Evolutionary conservation across 1,140 invertebrate species (phyloP).

Genomic region (Conus betulinus): DNA sequence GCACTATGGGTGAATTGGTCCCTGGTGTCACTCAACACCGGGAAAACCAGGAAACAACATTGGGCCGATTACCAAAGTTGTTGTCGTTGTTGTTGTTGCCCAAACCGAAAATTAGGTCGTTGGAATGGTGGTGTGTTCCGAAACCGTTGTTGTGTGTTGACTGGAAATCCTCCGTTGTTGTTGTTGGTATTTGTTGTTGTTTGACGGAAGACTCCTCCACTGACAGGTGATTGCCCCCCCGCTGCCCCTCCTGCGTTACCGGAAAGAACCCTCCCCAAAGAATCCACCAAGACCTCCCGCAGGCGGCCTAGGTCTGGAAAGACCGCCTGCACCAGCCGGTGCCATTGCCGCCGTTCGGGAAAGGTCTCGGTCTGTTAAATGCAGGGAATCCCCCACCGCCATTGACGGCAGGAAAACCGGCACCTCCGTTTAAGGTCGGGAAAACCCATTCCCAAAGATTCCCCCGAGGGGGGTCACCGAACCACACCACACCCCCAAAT

Average conservation of each 20-base stretch:
- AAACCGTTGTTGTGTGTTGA: not conserved
- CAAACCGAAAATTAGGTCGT: not conserved
- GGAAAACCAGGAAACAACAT: not conserved
- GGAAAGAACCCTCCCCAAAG: not conserved
- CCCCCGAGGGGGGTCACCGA: not conserved
- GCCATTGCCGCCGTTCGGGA: not conserved
- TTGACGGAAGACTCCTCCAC: not conserved
- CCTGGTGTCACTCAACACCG: not conserved
- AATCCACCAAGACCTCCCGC: not conserved
- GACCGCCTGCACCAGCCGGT: not conserved
- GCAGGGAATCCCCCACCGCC: not conserved
- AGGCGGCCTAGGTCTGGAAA: not conserved
- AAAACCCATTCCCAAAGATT: not conserved
- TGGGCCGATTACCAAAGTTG: not conserved
- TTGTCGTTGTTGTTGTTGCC: not conserved
- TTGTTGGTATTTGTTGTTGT: not conserved
- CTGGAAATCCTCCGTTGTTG: too few relatives aligned
- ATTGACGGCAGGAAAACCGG: not conserved
- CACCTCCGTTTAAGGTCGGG: not conserved
- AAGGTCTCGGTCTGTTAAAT: not conserved
- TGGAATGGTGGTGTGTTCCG: not conserved
- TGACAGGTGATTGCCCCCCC: not conserved
- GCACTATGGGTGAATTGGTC: not conserved
- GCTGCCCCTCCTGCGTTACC: not conserved
- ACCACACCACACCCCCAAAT: not conserved